Conservation (phyloP, 2,113 vertebrate species). For the Agapornis roseicollis region DNA sequence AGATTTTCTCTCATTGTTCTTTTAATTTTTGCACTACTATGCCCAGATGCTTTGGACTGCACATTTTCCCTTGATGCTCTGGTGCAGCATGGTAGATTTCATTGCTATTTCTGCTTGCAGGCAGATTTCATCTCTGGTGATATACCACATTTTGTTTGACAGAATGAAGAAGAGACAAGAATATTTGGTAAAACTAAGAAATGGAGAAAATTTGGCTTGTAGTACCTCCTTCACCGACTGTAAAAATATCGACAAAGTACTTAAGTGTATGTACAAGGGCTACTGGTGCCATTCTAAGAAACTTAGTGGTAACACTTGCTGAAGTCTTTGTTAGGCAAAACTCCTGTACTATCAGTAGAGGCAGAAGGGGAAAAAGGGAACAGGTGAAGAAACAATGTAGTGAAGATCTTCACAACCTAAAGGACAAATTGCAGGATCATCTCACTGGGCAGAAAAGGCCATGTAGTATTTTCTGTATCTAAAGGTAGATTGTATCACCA, state of each 20-base stretch:
- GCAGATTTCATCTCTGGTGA: neutral
- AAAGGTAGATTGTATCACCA: neutral
- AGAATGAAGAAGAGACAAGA: constrained; percentile 2
- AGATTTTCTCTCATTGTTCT: neutral
- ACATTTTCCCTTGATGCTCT: neutral
- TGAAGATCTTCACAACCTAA: neutral
- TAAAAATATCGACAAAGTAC: neutral
- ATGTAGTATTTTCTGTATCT: neutral
- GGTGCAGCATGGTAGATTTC: neutral
- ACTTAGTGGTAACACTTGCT: neutral
- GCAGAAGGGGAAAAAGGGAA: neutral
- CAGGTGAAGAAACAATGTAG: neutral
- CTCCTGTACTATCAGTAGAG: neutral
- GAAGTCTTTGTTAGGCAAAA: neutral
- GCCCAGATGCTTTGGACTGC: neutral
- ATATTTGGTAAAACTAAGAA: neutral
- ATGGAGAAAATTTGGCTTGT: neutral
- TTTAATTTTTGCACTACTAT: neutral
- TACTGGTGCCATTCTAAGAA: neutral
- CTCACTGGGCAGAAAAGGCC: neutral
- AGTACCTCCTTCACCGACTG: neutral
- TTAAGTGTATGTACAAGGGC: neutral
- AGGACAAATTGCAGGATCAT: neutral
- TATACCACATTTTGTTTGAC: neutral
- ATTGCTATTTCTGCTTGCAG: neutral